Conservation (phyloP, 2,888 invertebrate species). For the Galeruca laticollis region DNA sequence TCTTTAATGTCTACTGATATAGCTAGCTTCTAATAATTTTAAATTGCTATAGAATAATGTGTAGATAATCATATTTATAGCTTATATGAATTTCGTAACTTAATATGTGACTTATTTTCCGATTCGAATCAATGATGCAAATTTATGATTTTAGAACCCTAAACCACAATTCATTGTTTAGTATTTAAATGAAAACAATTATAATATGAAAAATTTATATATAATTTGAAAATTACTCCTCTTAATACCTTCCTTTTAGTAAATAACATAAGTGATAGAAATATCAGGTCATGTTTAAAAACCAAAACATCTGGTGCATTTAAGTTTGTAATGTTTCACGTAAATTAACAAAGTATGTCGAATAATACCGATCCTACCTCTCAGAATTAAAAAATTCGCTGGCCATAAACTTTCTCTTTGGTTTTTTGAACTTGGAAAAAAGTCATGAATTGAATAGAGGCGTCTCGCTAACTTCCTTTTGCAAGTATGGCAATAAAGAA, state of each 20-base stretch:
- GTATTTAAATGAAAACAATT: no score
- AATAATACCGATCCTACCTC: background rate
- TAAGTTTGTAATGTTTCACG: no score
- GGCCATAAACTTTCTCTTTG: background rate
- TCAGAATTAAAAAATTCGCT: background rate
- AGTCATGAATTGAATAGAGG: background rate
- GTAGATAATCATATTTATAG: slow-evolving; percentile 18
- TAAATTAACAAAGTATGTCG: background rate
- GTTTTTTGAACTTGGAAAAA: background rate
- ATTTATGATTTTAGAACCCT: slow-evolving; percentile 15
- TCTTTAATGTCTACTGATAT: no score
- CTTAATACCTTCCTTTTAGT: no score
- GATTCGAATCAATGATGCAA: slow-evolving; percentile 21
- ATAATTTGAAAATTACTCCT: no score
- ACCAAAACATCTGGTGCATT: no score
- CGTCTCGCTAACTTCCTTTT: background rate
- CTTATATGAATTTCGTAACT: slow-evolving; percentile 20
- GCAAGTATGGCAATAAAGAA: slow-evolving; percentile 11
- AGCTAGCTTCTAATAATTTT: background rate
- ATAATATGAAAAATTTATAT: no score
- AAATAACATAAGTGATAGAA: no score
- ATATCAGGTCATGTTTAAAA: no score
- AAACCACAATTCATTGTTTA: no score
- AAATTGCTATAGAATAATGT: slow-evolving; percentile 24
- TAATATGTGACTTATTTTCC: slow-evolving; percentile 23